phyloP scores from a whole-genome alignment of 2,797 vertebrate species.

The Cynopterus sphinx region DNA sequence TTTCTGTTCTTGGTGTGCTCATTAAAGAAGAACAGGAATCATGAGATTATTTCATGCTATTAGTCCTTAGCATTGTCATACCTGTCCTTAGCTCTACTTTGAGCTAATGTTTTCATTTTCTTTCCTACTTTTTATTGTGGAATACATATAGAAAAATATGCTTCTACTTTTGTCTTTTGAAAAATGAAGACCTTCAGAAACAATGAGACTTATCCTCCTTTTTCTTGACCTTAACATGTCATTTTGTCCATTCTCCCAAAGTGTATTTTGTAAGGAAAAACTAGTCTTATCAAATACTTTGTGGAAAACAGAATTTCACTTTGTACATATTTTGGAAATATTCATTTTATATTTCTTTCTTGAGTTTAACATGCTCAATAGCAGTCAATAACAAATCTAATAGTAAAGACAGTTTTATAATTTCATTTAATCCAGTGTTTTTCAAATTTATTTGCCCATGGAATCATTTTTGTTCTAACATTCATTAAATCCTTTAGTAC shows the following conservation, averaged over 20 bases:
- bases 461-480: neutral
- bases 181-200: neutral
- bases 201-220: neutral
- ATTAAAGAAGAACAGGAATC: neutral
- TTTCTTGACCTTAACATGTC: neutral
- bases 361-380: neutral
- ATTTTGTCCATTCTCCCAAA: constrained; percentile 25
- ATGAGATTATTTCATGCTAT: neutral
- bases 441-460: neutral
- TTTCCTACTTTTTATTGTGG: neutral
- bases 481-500: neutral
- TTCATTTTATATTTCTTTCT: neutral
- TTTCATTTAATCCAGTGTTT: neutral
- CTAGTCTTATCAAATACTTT: neutral
- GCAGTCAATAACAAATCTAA: neutral
- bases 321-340: neutral
- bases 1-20: neutral
- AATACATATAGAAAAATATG: neutral
- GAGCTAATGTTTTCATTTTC: constrained; percentile 30
- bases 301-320: neutral
- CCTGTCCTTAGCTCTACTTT: neutral
- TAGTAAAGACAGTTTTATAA: constrained; percentile 3
- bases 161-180: constrained; percentile 30
- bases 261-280: neutral
- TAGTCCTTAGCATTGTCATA: neutral